Percentiles rank a stretch among this genome's conserved stretches.
Evolutionary conservation across 1,140 invertebrate genomes (phyloP).

Genomic region (Trigoniulus corallinus): DNA sequence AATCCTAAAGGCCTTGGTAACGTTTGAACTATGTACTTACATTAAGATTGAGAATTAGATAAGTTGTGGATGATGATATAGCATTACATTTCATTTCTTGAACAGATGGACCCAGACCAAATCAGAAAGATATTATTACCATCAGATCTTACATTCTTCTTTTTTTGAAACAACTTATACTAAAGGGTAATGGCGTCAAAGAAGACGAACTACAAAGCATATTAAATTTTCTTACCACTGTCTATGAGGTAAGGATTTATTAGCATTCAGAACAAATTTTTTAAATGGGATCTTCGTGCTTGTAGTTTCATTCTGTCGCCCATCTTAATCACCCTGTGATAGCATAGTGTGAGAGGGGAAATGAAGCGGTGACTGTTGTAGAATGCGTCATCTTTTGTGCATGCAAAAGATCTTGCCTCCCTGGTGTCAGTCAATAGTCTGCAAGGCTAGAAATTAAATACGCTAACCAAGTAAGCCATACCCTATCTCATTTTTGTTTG

Average conservation of each 20-base stretch:
- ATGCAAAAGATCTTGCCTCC: too few species aligned
- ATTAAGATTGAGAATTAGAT: conserved; percentile 20
- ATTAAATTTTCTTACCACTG: conserved; percentile 92
- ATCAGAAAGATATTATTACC: conserved; percentile 80
- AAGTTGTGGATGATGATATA: background rate
- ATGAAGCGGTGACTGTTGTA: too few species aligned
- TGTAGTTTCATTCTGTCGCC: too few species aligned
- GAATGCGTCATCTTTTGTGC: too few species aligned
- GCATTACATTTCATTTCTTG: conserved; percentile 18
- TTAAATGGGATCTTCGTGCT: background rate
- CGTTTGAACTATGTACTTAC: too few species aligned
- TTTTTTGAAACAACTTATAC: conserved; percentile 89
- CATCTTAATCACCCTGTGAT: too few species aligned
- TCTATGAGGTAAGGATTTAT: conserved; percentile 83
- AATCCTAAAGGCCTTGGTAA: conserved; percentile 84
- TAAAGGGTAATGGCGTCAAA: conserved; percentile 91
- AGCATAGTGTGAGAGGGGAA: too few species aligned
- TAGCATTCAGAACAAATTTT: background rate
- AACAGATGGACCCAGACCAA: conserved; percentile 78
- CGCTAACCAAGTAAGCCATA: too few species aligned
- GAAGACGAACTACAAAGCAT: conserved; percentile 97
- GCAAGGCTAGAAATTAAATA: too few species aligned
- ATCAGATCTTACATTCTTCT: conserved; percentile 88
- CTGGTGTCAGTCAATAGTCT: too few species aligned
- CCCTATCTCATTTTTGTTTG: conserved; percentile 14